Conservation (phyloP, 2,113 vertebrate genomes). For the Phoenicopterus ruber region DNA sequence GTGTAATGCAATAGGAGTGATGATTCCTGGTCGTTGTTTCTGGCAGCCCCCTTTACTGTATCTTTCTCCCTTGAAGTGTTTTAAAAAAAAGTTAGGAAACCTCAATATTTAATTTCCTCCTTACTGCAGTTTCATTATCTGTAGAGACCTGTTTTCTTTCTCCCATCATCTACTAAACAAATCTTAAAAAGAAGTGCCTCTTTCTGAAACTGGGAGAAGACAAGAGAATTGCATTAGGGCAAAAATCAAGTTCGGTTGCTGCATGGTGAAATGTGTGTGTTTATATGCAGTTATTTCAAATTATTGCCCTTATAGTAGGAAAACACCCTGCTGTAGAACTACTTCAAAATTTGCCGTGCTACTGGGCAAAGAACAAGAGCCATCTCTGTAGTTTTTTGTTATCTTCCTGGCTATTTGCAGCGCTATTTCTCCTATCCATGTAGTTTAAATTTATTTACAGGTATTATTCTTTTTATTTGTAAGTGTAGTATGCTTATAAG, state of each 20-base stretch:
- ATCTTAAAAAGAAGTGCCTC: neutral
- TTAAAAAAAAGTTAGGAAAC: neutral
- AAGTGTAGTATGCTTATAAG: neutral
- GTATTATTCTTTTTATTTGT: neutral
- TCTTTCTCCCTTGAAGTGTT: neutral
- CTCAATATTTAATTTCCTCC: neutral
- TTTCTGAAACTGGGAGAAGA: neutral
- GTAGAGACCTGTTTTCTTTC: neutral
- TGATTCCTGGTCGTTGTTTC: neutral
- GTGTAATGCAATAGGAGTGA: neutral
- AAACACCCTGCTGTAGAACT: neutral
- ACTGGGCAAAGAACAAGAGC: neutral
- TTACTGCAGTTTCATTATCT: neutral
- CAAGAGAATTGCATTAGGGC: neutral
- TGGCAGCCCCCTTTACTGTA: neutral
- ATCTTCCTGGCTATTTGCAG: neutral
- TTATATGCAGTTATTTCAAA: neutral
- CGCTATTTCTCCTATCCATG: neutral
- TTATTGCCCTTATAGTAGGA: neutral
- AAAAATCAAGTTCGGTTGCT: neutral
- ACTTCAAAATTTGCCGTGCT: neutral
- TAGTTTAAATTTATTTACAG: neutral
- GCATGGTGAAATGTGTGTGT: neutral
- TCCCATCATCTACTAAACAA: neutral
- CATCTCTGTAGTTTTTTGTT: neutral